These are phyloP conservation scores for Procambarus virginalis DNA, from an alignment of 1,140 invertebrate species.

Conservation along the genomic window DNA sequence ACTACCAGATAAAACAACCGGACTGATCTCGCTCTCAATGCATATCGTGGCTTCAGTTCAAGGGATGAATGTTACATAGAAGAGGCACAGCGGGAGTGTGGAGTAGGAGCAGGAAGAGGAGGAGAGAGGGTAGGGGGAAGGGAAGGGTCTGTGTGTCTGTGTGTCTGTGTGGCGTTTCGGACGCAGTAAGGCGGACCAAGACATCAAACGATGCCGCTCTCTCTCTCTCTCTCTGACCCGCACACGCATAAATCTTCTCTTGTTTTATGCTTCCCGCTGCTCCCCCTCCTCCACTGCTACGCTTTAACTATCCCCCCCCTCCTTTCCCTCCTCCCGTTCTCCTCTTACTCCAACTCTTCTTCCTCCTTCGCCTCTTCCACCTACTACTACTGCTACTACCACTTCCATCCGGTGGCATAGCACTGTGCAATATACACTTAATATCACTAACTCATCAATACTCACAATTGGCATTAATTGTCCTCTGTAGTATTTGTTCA, in stretches of 20 bases:
- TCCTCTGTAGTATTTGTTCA: too few species aligned
- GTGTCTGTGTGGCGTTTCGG: neutral
- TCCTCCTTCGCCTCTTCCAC: too few species aligned
- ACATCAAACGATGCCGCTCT: constrained; percentile 16
- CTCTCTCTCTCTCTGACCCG: neutral
- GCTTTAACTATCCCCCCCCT: neutral
- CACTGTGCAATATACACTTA: too few species aligned
- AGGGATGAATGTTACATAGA: neutral
- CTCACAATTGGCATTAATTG: too few species aligned
- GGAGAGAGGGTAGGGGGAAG: too few species aligned
- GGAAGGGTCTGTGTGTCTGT: neutral
- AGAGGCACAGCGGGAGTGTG: neutral
- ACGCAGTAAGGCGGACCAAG: neutral
- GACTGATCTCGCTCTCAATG: neutral
- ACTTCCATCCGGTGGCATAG: too few species aligned
- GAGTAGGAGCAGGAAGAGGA: too few species aligned
- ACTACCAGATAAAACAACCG: neutral
- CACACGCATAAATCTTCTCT: constrained; percentile 23
- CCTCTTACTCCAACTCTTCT: too few species aligned
- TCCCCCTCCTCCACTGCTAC: neutral
- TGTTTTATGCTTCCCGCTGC: constrained; percentile 45
- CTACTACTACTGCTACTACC: neutral
- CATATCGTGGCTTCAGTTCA: neutral
- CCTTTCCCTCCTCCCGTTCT: neutral
- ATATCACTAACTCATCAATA: too few species aligned